Evolutionary conservation across 2,113 vertebrate genomes (phyloP), one percentile per base, ranked within the genome.

Genomic region (Phaethon lepturus): DNA sequence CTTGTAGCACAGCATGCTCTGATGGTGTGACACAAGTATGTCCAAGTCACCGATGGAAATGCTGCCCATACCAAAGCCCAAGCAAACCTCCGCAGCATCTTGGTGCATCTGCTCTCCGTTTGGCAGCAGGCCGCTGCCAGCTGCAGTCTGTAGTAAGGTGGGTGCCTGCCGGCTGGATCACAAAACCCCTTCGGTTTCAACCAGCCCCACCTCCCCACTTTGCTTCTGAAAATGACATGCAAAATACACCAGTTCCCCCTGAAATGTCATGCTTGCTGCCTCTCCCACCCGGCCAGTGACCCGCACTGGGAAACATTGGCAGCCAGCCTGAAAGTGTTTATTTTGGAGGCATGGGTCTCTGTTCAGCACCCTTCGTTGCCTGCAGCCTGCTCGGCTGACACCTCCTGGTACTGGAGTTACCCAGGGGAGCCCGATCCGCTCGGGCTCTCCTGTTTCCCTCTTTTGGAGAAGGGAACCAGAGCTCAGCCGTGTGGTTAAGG

Each of bases 281-380:
- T 35, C 59, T 52, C 50, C 22, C 23, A 9, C 14, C 14, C 9
- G 4, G 35, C 10, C n/a, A 7, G 10, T 0, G 50, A 4, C 45
- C 49, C 7, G 5, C 18, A 4, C 45, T 0, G 19, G 47, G 52
- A 35, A 23, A 12, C n/a, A 0, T 31, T 0, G 31, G 33, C 45
- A 26, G 59, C 45, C 7, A 16, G 28, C 15, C 49, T 4, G 31
- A 72, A 15, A 13, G 11, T 58, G 16, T 2, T n/a, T 31, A 9
- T 16, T 53, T 24, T 4, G 53, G 24, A 47, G n/a, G 24, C 47
- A 24, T 0, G 42, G 33, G 26, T 38, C 38, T 45, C 15, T 20
- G 44, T 9, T 22, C 49, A 20, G 42, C 75, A 44, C 42, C 53
- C 28, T 14, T 20, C 9, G 50, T 4, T 31, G 71, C 50, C 80